Evolutionary conservation across 2,113 vertebrate species (phyloP), one percentile per base, ranked within the genome.

Genomic region (Oreotrochilus melanogaster): DNA sequence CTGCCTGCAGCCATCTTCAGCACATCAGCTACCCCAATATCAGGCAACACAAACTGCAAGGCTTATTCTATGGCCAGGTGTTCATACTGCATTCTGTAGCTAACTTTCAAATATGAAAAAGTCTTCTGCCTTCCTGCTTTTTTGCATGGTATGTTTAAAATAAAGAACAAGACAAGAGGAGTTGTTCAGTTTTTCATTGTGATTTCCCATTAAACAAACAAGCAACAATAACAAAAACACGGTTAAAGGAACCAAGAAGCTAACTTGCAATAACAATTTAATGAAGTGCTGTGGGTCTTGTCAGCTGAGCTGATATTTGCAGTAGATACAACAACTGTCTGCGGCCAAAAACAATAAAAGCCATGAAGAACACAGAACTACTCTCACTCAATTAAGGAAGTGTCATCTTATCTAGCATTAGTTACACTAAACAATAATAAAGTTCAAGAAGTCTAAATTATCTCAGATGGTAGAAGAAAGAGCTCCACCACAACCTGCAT

Each of bases 351-450:
- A 1, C 89, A 91, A 84, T 60, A 93, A 86, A 84, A 83, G 58
- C 47, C 47, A 88, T 4, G n/a, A 88, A 57, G 64, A 92, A 45
- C 18, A 86, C 50, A 72, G 30, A 81, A 86, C 54, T 62, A 69
- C 45, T 86, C 88, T 39, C 54, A 56, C 19, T 93, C 86, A 90
- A 10, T 84, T 95, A 78, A 92, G 75, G 64, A 95, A 91, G 67
- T 58, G 78, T 45, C 43, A 14, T 50, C 33, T 81, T 86, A 86
- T 89, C 65, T 91, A 58, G 30, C 27, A 74, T 87, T 64, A 73
- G 62, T 65, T 86, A 76, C 10, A 76, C 25, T 64, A 88, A 83
- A 66, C 73, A 86, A 88, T 56, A 79, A 53, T 53, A 92, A 92
- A 92, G 67, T 31, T 75, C 57, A 86, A 80, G 73, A 92, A 93